Base-by-base conservation (phyloP, 2,113 vertebrate species). In the Atrichornis clamosus region DNA sequence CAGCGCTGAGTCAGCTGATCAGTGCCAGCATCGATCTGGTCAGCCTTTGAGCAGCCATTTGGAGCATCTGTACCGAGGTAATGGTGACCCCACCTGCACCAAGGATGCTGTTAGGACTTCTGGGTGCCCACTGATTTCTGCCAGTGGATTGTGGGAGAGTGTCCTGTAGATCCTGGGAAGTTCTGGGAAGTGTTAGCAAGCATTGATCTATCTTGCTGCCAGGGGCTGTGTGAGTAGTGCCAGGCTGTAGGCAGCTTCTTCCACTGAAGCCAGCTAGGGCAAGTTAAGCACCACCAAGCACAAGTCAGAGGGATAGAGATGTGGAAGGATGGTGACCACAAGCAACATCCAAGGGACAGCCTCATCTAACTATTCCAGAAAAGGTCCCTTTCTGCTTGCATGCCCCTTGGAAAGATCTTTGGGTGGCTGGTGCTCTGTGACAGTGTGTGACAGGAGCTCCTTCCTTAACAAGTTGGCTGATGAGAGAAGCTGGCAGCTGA, bases 1-100 rank as follows among this genome's bases (percentile, higher is more conserved):
- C 75, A 60, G 62, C 30, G 33, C 89, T 90, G 56, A 78, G 64
- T 75, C 91, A 91, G 89, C 50, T 2, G 49, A 85, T 96, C 78
- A 33, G 39, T 79, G 35, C 37, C 27, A 1, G 7, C 63, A 86
- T 92, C 3, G 56, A 88, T 85, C 16, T 35, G 56, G 39, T 69
- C 75, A 52, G 75, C 1, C 0, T 49, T 77, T 74, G 83, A 92
- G 15, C 59, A 64, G 76, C 83, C 49, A 7, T 90, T 86, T 77
- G 68, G 32, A 56, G 88, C 37, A 87, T 88, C 85, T 35, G 0
- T 44, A 14, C 39, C 13, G 1, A 1, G 30, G 20, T 90, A 84
- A 56, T 83, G 75, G 70, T 63, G 72, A 80, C 77, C 90, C 75
- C 72, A 20, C 32, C 72, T 68, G 59, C 79, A 72, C 73, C 52